Evolutionary conservation across 2,888 invertebrate species (phyloP).

Genomic region (Caenorhabditis zanzibari): DNA sequence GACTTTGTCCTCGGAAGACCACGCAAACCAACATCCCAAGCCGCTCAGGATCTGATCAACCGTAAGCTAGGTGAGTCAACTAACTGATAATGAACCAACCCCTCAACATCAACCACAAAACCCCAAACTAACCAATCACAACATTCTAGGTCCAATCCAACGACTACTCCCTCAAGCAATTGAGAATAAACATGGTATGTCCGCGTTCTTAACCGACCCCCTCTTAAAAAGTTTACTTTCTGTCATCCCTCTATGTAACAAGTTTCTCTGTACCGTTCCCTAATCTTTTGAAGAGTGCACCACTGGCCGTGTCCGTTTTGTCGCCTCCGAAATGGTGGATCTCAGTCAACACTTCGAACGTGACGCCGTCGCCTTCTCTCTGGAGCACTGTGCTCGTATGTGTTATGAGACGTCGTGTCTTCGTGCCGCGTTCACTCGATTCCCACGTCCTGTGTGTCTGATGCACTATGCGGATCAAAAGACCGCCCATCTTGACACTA

Average conservation of each 20-base stretch:
- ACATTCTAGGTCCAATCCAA: slow-evolving; percentile 63
- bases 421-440: slow-evolving; percentile 81
- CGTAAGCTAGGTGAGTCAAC: slow-evolving; percentile 61
- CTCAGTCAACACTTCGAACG: slow-evolving; percentile 78
- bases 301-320: slow-evolving; percentile 74
- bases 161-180: slow-evolving; percentile 66
- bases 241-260: not conserved
- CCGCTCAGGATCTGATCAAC: slow-evolving; percentile 69
- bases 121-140: slow-evolving; percentile 30
- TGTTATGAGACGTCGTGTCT: slow-evolving; percentile 79
- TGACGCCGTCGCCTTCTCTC: slow-evolving; percentile 78
- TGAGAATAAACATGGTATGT: slow-evolving; percentile 67
- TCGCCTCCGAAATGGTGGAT: slow-evolving; percentile 75
- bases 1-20: slow-evolving; percentile 70
- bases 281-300: slow-evolving; percentile 70
- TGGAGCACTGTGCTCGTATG: slow-evolving; percentile 80
- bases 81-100: not conserved
- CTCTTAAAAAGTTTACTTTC: slow-evolving; percentile 15
- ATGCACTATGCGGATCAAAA: slow-evolving; percentile 73
- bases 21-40: slow-evolving; percentile 61
- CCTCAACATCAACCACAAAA: not conserved
- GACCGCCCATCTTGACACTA: slow-evolving; percentile 59
- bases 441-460: slow-evolving; percentile 82
- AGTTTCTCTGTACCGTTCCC: slow-evolving; percentile 31
- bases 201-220: slow-evolving; percentile 33